These are phyloP conservation scores for Carlito syrichta DNA, from an alignment of 2,113 vertebrate species.

Conservation along the genomic window DNA sequence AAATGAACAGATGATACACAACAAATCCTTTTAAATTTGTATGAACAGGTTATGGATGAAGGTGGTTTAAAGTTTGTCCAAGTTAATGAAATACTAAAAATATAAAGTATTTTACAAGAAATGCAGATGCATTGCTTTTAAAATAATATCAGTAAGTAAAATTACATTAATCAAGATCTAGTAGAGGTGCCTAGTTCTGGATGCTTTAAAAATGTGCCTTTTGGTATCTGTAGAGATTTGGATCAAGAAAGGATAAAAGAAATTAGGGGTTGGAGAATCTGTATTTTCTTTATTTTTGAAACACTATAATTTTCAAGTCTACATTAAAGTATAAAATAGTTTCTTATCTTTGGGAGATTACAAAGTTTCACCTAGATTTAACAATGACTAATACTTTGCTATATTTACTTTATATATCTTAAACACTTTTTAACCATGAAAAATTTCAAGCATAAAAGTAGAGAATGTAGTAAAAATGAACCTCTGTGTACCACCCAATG, in stretches of 20 bases:
- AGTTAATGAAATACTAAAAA: neutral
- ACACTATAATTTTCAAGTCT: neutral
- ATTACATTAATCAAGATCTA: neutral
- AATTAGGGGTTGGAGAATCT: neutral
- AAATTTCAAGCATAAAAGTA: neutral
- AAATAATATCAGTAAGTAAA: neutral
- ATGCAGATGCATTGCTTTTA: neutral
- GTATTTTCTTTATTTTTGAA: neutral
- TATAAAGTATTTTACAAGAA: constrained; percentile 2
- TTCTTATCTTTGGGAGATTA: neutral
- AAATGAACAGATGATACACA: neutral
- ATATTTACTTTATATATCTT: neutral
- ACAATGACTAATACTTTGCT: neutral
- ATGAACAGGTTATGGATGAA: neutral
- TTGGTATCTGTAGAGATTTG: neutral
- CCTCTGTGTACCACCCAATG: neutral
- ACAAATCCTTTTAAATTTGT: neutral
- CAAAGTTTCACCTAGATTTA: neutral
- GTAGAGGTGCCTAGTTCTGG: neutral
- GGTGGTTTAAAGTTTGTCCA: neutral
- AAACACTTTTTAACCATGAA: neutral
- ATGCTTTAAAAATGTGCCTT: neutral
- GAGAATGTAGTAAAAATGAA: neutral
- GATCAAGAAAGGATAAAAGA: neutral
- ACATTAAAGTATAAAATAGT: neutral